These are phyloP conservation scores for Astreopora myriophthalma DNA, from an alignment of 64 coral and sea anemone genomes.

Conservation along the genomic window DNA sequence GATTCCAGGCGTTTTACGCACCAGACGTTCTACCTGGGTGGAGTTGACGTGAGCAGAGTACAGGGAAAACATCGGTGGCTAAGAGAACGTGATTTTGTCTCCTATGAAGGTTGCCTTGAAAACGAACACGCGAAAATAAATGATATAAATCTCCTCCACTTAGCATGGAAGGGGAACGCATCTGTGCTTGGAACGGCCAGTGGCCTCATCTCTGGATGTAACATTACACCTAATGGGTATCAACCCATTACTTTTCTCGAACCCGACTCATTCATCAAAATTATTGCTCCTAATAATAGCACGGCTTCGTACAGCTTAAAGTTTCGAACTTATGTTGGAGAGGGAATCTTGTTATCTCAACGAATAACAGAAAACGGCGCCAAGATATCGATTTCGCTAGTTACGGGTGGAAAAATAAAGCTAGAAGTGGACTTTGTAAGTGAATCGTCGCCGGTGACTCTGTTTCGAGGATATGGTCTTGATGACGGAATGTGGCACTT, in stretches of 20 bases:
- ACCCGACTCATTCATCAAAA: constrained; percentile 60
- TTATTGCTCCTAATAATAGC: constrained; percentile 11
- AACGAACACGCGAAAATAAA: constrained; percentile 42
- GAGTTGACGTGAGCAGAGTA: constrained; percentile 34
- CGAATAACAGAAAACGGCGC: constrained; percentile 37
- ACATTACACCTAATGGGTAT: constrained; percentile 3
- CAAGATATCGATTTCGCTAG: constrained; percentile 41
- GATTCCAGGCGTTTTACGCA: constrained; percentile 45
- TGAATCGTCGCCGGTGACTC: not conserved
- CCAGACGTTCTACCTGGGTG: constrained; percentile 75
- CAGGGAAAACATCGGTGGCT: not conserved
- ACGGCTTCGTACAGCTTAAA: constrained; percentile 76
- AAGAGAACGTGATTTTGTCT: constrained; percentile 41
- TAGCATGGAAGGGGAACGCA: constrained; percentile 25
- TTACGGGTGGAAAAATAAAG: constrained; percentile 24
- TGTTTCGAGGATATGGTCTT: constrained; percentile 25
- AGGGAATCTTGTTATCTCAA: constrained; percentile 80
- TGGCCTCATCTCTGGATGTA: constrained; percentile 23
- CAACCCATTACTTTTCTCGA: constrained; percentile 50
- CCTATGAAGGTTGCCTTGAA: constrained; percentile 77
- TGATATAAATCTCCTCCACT: constrained; percentile 30
- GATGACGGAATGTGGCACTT: constrained; percentile 83
- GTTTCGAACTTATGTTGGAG: constrained; percentile 71
- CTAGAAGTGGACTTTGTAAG: constrained; percentile 54
- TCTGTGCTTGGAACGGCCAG: constrained; percentile 35